Percentiles rank a stretch among this genome's conserved stretches.
Evolutionary conservation across 2,888 invertebrate species (phyloP).

Genomic region (Drosophila demipolita): DNA sequence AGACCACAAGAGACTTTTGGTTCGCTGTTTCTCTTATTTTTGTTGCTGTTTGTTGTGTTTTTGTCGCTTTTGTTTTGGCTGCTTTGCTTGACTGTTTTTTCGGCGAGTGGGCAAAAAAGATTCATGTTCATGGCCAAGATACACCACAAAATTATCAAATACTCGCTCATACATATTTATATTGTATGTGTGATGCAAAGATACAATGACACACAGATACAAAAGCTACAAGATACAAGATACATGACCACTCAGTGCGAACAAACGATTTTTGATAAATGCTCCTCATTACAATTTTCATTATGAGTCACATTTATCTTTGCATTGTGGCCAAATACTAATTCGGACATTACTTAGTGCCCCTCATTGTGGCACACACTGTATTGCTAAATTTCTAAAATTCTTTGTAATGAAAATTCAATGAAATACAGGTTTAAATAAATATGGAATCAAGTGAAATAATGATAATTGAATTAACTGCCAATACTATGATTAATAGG

Average conservation of each 20-base stretch:
- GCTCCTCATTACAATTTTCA: constrained; percentile 72
- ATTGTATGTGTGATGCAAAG: constrained; percentile 58
- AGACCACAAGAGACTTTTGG: constrained; percentile 42
- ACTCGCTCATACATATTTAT: constrained; percentile 53
- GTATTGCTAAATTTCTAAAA: constrained; percentile 33
- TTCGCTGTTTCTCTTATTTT: constrained; percentile 28
- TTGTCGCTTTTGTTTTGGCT: constrained; percentile 48
- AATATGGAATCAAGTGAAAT: not conserved
- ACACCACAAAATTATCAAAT: constrained; percentile 74
- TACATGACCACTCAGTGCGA: constrained; percentile 41
- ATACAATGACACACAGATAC: constrained; percentile 41
- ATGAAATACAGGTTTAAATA: not conserved
- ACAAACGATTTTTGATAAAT: constrained; percentile 81
- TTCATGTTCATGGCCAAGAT: constrained; percentile 72
- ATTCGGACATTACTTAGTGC: constrained; percentile 29
- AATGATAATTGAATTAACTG: not conserved
- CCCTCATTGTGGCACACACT: constrained; percentile 33
- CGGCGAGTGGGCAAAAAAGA: constrained; percentile 56
- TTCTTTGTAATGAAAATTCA: constrained; percentile 11
- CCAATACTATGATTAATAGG: not conserved
- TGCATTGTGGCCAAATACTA: constrained; percentile 49
- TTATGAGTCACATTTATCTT: constrained; percentile 67
- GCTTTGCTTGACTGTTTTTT: constrained; percentile 18
- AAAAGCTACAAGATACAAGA: constrained; percentile 45
- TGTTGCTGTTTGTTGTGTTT: constrained; percentile 19